Base-by-base conservation (phyloP, 2,113 vertebrate genomes). In the Barnardius zonarius region DNA sequence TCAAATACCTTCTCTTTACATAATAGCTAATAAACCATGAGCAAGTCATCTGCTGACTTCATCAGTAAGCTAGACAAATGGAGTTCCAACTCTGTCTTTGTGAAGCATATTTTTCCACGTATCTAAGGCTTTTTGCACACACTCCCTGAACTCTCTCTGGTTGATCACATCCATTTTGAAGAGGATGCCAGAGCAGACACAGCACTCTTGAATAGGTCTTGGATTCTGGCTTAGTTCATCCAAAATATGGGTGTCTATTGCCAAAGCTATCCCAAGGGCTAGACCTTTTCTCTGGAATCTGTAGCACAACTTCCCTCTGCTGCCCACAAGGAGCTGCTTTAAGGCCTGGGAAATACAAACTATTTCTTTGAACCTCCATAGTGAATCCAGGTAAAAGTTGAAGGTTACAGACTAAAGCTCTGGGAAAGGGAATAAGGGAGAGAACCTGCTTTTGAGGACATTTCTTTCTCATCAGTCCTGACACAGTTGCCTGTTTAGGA, bases 21-120 rank as follows among this genome's bases (percentile, higher is more conserved):
- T 72, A 83, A 86, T 64, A 92, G 64, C 73, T 94, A 88, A 93
- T 91, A 92, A 94, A 88, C 64, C 48, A 72, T 10, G 23, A 73
- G 61, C 54, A 78, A 92, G 57, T 19, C 62, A 66, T 88, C 77
- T 94, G 81, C 78, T 79, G 82, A 87, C 57, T 80, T 89, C 81
- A 91, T 87, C 74, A 76, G 44, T 20, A 52, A 66, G 66, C 51
- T 73, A 84, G 90, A 94, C 41, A 90, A 83, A 93, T 10, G 5
- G 43, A 81, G 51, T 43, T 91, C 76, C 66, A 78, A 39, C 64
- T 81, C n/a, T 67, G 41, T 31, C 74, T 77, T 88, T 80, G 61
- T 84, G 52, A 93, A 68, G 76, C 15, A 39, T 48, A 49, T 62
- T 96, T 96, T 96, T 93, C 90, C 76, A 82, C 17, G 41, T 35